Evolutionary conservation across 2,113 vertebrate genomes (phyloP), one percentile per base, ranked within the genome.

Genomic region (Eretmochelys imbricata): DNA sequence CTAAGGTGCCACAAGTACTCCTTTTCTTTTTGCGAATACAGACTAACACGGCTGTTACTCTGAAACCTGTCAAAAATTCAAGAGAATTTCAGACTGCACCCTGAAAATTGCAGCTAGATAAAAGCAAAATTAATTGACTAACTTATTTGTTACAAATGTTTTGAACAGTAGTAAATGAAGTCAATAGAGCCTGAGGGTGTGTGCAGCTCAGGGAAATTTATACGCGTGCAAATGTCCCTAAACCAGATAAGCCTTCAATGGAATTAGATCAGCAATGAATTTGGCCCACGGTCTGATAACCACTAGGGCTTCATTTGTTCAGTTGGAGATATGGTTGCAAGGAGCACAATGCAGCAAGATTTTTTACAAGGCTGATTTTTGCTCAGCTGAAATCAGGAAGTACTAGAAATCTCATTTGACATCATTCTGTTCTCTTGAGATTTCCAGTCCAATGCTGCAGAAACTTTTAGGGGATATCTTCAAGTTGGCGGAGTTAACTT

Each of bases 61-160:
- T 42, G 38, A 42, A 42, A 42, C 38, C 38, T 42, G 38, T 42
- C 38, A 42, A 42, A 10, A 57, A 59, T 92, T 79, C 90, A 88
- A 94, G 94, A 65, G 83, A 88, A 86, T 75, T 90, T 69, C 88
- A 93, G 82, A 48, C 25, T 90, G 55, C 90, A 93, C 88, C 50
- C 93, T 88, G 81, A 57, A 91, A 42, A 85, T 93, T 4, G 3
- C 48, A 88, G 62, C 29, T 65, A 48, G 85, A 87, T 59, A 96
- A 46, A 96, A 90, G 49, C 69, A 87, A 81, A 93, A 94, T 79
- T 94, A 82, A 90, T 90, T 83, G 80, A 78, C 72, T 25, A 90
- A 93, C 85, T 94, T 95, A 97, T 95, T 91, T 3, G 10, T 89
- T 92, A 88, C 94, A 94, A 96, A 93, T 92, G 81, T 81, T 88